Evolutionary conservation across 1,140 invertebrate genomes (phyloP).

Genomic region (Calephelis nemesis): DNA sequence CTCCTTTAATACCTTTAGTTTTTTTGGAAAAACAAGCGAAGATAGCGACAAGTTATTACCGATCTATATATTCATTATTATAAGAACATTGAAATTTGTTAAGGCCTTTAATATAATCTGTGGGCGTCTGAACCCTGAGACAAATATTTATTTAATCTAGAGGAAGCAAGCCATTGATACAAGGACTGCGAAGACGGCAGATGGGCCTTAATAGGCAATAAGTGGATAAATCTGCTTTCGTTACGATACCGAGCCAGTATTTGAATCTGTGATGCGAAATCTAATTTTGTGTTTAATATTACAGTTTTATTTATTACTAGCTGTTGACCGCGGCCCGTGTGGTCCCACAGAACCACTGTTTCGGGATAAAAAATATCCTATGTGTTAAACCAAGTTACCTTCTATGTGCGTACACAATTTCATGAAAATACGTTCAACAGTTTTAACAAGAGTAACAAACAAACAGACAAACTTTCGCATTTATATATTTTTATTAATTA

Average conservation of each 20-base stretch:
- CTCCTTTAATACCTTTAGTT: no score
- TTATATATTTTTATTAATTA: no score
- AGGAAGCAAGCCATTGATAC: slow-evolving; percentile 30
- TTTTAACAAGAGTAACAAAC: no score
- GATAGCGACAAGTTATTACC: background rate
- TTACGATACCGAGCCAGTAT: slow-evolving; percentile 1
- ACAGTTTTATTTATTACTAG: background rate
- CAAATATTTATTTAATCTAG: slow-evolving; percentile 42
- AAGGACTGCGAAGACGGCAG: slow-evolving; percentile 27
- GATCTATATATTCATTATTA: background rate
- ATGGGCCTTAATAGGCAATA: slow-evolving; percentile 31
- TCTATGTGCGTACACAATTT: no score
- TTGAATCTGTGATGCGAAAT: background rate
- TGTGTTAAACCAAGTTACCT: no score
- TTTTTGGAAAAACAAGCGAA: no score
- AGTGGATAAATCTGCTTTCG: slow-evolving; percentile 21
- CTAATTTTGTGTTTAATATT: slow-evolving; percentile 6
- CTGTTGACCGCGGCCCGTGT: no score
- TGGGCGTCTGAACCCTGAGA: slow-evolving; percentile 38
- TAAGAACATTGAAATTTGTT: background rate
- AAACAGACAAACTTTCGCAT: no score
- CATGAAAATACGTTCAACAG: no score
- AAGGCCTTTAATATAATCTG: slow-evolving; percentile 23
- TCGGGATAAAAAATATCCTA: no score
- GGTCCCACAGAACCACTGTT: no score